Evolutionary conservation across 2,113 vertebrate genomes (phyloP).

Genomic region (Dicaeum eximium): DNA sequence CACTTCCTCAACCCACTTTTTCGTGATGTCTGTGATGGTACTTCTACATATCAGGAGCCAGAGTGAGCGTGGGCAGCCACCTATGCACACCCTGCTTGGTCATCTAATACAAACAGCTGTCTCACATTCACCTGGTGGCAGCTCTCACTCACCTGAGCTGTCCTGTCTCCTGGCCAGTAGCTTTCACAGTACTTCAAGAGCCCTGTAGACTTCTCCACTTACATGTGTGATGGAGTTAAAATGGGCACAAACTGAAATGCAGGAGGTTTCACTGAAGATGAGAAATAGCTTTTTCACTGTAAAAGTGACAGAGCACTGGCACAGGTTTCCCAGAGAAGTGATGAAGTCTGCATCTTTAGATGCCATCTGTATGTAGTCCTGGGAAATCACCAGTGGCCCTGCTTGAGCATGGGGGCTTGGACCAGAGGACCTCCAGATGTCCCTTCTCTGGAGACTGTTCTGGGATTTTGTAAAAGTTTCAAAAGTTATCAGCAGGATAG

Average conservation of each 20-base stretch:
- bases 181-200: background rate
- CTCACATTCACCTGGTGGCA: background rate
- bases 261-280: background rate
- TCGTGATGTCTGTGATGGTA: background rate
- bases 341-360: background rate
- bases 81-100: background rate
- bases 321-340: background rate
- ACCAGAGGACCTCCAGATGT: background rate
- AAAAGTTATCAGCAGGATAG: background rate
- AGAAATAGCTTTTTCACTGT: background rate
- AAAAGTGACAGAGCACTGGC: background rate
- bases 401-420: background rate
- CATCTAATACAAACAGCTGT: background rate
- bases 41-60: background rate
- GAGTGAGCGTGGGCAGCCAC: background rate
- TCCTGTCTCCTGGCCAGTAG: background rate
- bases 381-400: background rate
- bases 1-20: background rate
- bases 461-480: background rate
- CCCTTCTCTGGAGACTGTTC: background rate
- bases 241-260: background rate
- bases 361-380: background rate
- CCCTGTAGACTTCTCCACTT: background rate
- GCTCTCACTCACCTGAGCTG: background rate
- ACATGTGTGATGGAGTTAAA: background rate